Evolutionary conservation across 2,113 vertebrate genomes (phyloP).

Genomic region (Anolis sagrei): DNA sequence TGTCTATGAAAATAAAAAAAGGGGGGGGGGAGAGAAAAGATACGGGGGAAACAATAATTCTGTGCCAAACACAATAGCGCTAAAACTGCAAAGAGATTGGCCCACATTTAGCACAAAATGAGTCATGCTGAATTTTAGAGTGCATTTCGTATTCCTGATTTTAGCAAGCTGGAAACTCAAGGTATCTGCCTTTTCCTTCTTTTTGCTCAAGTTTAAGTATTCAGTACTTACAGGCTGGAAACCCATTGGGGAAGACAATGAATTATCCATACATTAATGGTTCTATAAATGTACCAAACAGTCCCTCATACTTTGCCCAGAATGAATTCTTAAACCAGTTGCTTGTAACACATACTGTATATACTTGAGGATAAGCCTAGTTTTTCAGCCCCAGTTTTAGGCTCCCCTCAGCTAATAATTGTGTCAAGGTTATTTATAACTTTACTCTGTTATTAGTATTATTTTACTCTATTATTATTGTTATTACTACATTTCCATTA

Average conservation of each 20-base stretch:
- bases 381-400: too few relatives aligned
- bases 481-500: too few relatives aligned
- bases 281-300: background rate
- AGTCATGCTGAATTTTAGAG: background rate
- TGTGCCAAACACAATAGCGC: background rate
- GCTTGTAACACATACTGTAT: background rate
- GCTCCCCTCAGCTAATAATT: too few relatives aligned
- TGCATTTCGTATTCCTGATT: background rate
- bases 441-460: too few relatives aligned
- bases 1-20: too few relatives aligned
- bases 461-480: too few relatives aligned
- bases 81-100: background rate
- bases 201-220: background rate
- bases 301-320: background rate
- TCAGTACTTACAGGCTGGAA: background rate
- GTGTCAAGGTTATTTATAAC: too few relatives aligned
- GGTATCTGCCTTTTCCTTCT: background rate
- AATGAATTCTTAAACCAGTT: accelerated
- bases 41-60: too few relatives aligned
- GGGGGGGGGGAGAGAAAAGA: background rate
- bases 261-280: background rate
- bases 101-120: background rate
- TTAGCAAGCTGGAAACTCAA: background rate
- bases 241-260: background rate
- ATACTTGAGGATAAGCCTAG: too few relatives aligned